These are phyloP conservation scores for Megalonaias nervosa DNA, from an alignment of 1,140 invertebrate species.

Conservation along the genomic window DNA sequence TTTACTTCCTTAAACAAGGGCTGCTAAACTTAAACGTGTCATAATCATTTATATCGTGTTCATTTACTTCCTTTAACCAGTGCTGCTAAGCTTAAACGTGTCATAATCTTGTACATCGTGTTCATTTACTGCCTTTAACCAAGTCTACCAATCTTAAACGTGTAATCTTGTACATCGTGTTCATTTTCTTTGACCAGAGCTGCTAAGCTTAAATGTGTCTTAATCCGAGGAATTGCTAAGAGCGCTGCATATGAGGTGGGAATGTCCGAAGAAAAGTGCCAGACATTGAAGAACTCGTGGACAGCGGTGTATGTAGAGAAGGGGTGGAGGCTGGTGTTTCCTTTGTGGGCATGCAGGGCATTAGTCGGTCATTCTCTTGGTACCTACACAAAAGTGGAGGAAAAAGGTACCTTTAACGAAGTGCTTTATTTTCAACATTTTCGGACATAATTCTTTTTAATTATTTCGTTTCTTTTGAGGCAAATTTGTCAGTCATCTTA, in stretches of 20 bases:
- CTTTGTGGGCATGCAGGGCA: conserved; percentile 45
- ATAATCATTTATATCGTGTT: too few species aligned
- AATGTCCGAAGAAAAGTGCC: conserved; percentile 86
- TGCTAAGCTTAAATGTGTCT: conserved; percentile 96
- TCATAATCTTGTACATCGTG: too few species aligned
- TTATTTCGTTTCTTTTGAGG: too few species aligned
- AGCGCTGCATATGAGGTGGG: conserved; percentile 97
- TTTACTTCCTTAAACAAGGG: too few species aligned
- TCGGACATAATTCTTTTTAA: too few species aligned
- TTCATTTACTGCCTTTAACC: conserved; percentile 6
- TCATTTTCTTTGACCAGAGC: conserved; percentile 77
- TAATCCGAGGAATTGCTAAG: conserved; percentile 98
- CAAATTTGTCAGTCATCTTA: too few species aligned
- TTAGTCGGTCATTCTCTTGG: conserved; percentile 37
- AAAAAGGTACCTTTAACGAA: conserved; percentile 19
- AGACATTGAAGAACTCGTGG: conserved; percentile 75
- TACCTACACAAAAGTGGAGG: conserved; percentile 31
- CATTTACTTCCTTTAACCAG: conserved; percentile 72
- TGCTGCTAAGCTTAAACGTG: conserved; percentile 97
- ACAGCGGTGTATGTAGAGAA: conserved; percentile 52
- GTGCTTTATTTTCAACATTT: too few species aligned
- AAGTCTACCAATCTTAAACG: too few species aligned
- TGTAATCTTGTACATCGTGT: too few species aligned
- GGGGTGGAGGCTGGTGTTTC: conserved; percentile 54
- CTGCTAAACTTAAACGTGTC: too few species aligned